Conservation (phyloP, 2,113 vertebrate genomes). For the Todiramphus saurophagus region DNA sequence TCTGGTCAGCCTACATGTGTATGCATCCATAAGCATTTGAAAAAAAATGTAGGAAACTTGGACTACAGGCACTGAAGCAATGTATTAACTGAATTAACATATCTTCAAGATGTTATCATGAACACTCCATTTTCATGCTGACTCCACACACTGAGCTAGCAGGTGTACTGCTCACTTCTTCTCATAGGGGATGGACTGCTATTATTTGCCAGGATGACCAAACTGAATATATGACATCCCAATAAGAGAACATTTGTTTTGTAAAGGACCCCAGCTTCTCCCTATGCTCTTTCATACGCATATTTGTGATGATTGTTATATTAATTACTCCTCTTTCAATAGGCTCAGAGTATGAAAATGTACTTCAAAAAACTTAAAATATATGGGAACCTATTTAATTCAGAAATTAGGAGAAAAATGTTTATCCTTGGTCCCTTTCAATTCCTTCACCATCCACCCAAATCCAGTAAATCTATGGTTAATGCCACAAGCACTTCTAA, state of each 20-base stretch:
- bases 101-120: not conserved
- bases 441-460: not conserved
- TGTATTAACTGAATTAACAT: accelerated
- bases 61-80: not conserved
- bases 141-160: not conserved
- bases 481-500: not conserved
- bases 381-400: not conserved
- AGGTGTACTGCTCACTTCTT: not conserved
- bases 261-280: not conserved
- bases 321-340: not conserved
- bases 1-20: not conserved
- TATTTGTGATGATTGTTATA: not conserved
- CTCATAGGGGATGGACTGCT: not conserved
- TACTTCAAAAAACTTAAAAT: not conserved
- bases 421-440: not conserved
- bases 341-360: not conserved
- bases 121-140: not conserved
- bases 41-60: not conserved
- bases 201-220: not conserved
- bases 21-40: not conserved
- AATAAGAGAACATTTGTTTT: not conserved
- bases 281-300: not conserved
- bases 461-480: not conserved
- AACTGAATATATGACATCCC: not conserved
- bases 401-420: not conserved